A percentile compares a stretch with the other conserved stretches of the same genome.
Conservation (phyloP, 2,888 invertebrate genomes). For the Parnassius smintheus region DNA sequence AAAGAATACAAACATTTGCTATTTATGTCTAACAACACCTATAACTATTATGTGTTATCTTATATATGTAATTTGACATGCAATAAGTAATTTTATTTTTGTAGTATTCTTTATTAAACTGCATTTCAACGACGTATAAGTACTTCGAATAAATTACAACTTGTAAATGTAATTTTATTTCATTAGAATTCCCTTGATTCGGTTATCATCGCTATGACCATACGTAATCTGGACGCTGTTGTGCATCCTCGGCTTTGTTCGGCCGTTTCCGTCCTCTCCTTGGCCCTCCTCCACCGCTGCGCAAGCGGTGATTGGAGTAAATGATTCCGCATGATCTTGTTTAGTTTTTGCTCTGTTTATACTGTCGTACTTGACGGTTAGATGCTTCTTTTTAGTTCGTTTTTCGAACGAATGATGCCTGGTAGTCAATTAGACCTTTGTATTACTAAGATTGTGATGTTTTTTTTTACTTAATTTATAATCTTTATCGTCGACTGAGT, state of each 20-base stretch:
- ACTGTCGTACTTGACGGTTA: conserved; percentile 55
- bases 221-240: conserved; percentile 32
- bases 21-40: no score
- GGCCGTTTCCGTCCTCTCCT: conserved; percentile 44
- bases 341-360: conserved; percentile 71
- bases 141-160: no score
- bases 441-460: conserved; percentile 17
- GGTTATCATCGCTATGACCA: conserved; percentile 30
- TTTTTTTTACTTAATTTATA: conserved; percentile 26
- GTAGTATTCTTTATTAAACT: no score
- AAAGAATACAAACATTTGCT: no score
- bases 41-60: no score
- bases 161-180: no score
- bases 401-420: conserved; percentile 40
- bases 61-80: no score
- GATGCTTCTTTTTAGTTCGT: conserved; percentile 47
- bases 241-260: conserved; percentile 55
- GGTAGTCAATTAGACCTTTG: conserved; percentile 64
- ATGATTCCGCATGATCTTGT: conserved; percentile 75
- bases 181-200: not conserved
- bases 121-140: no score
- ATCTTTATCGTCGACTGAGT: not conserved
- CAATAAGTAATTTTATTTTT: no score
- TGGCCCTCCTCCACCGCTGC: conserved; percentile 28
- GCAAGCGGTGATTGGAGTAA: conserved; percentile 66